These are phyloP conservation scores for Protobothrops flavoviridis DNA, from an alignment of 2,113 vertebrate genomes.

Conservation along the genomic window DNA sequence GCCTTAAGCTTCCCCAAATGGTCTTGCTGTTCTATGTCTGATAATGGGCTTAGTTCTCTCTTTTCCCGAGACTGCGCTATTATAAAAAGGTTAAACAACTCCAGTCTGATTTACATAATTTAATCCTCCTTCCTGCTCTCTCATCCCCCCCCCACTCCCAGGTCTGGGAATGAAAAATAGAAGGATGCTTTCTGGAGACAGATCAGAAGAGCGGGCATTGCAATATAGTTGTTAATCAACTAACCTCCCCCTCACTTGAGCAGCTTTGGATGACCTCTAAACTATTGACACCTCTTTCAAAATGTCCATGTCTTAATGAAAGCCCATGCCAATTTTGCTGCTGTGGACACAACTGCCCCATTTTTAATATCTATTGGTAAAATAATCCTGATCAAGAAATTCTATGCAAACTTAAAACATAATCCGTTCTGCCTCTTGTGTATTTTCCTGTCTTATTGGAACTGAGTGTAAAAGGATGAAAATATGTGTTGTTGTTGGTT, in stretches of 20 bases:
- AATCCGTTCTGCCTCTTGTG: conserved; percentile 37
- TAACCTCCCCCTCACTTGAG: conserved; percentile 18
- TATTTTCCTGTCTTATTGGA: conserved; percentile 41
- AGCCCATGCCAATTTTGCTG: conserved; percentile 23
- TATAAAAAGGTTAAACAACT: conserved; percentile 61
- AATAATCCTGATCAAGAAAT: conserved; percentile 46
- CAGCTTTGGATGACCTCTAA: conserved; percentile 52
- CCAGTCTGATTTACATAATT: conserved; percentile 60
- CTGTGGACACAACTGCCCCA: conserved; percentile 15
- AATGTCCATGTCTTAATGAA: conserved; percentile 37
- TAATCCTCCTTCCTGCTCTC: conserved; percentile 37
- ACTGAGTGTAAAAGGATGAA: conserved; percentile 15
- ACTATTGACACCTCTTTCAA: conserved; percentile 37
- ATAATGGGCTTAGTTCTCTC: conserved; percentile 57
- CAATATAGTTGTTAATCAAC: conserved; percentile 42
- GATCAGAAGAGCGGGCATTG: conserved; percentile 35
- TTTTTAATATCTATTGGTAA: conserved; percentile 46
- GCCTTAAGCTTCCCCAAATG: conserved; percentile 43
- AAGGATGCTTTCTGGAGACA: conserved; percentile 28
- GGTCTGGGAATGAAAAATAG: conserved; percentile 48
- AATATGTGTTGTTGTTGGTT: conserved; percentile 23
- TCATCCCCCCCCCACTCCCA: neutral
- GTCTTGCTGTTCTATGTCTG: conserved; percentile 49
- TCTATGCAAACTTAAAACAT: conserved; percentile 6
- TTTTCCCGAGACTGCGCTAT: conserved; percentile 29